phyloP scores from a whole-genome alignment of 2,113 vertebrate species.

The Mohoua ochrocephala region DNA sequence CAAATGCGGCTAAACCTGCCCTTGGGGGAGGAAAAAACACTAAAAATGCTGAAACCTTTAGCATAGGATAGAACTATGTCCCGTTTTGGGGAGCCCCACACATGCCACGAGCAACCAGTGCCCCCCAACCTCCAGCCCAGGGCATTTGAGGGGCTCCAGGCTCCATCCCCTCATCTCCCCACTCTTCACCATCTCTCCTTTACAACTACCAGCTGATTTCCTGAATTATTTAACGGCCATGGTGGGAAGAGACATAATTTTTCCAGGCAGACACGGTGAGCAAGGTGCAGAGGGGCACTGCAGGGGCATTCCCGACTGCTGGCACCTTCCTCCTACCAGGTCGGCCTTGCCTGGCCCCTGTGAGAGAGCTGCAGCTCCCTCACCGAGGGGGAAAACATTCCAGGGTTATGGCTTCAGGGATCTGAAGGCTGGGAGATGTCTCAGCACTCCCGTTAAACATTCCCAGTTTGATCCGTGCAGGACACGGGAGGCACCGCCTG shows the following conservation, averaged over 20 bases:
- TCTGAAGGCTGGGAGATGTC: neutral
- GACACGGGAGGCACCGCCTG: rapidly evolving
- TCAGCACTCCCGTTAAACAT: neutral
- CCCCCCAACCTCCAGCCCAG: neutral
- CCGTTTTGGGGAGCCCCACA: rapidly evolving
- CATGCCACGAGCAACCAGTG: neutral
- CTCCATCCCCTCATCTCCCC: neutral
- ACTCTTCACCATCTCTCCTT: neutral
- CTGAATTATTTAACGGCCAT: neutral
- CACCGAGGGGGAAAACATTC: rapidly evolving
- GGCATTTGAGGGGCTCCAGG: neutral
- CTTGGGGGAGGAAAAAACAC: neutral
- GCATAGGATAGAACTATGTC: neutral
- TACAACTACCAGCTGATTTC: neutral
- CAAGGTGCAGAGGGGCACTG: neutral
- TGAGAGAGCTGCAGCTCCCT: neutral
- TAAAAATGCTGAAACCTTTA: neutral
- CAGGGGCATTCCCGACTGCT: neutral
- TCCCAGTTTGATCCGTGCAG: rapidly evolving
- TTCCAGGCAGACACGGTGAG: neutral
- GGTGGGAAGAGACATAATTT: neutral
- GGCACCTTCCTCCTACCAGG: neutral
- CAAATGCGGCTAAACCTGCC: neutral
- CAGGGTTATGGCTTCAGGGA: rapidly evolving
- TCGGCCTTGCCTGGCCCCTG: neutral